Base-by-base conservation (phyloP, 2,113 vertebrate species). In the Lepisosteus osseus region DNA sequence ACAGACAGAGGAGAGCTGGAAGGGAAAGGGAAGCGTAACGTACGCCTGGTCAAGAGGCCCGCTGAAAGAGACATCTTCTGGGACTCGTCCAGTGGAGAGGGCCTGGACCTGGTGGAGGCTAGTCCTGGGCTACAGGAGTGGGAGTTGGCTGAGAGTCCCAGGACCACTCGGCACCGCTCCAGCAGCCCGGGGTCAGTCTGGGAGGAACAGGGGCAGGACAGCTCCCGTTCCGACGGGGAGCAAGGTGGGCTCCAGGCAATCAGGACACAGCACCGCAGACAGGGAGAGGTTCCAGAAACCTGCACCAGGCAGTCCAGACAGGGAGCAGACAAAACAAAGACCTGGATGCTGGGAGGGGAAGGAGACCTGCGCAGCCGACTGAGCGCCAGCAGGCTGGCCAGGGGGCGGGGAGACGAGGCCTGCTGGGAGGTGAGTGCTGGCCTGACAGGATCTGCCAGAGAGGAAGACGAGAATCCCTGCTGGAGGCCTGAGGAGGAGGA, bases 81-180 rank as follows among this genome's bases (percentile, higher is more conserved):
- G 89, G 89, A 94, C 47, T 86, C 85, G 43, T 89, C 84, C 43
- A 93, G 88, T 78, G 88, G 83, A 0, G 83, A 89, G 43, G 84
- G 80, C 0, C n/a, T 87, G 62, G 90, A 93, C 2, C 82, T 76
- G 3, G 66, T 63, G 45, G 67, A 84, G 41, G 59, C 72, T 59
- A 77, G 66, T 56, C 63, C 47, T 63, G 69, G 61, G 42, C 7
- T 72, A 54, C 61, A 65, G 40, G 63, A 72, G 14, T 42, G 74
- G 63, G 15, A 64, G 13, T 5, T 75, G 63, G 68, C 65, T 14
- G 62, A 68, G n/a, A 71, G n/a, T 44, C 40, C 15, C 42, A n/a
- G 7, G n/a, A 17, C 14, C 3, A 44, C 71, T 54, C 68, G 51
- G 42, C 54, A 29, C 3, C 55, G 6, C 3, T 13, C 6, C 6